Percentiles rank a stretch among this genome's conserved stretches.
Conservation (phyloP, 2,113 vertebrate species). For the Pterocles burchelli region DNA sequence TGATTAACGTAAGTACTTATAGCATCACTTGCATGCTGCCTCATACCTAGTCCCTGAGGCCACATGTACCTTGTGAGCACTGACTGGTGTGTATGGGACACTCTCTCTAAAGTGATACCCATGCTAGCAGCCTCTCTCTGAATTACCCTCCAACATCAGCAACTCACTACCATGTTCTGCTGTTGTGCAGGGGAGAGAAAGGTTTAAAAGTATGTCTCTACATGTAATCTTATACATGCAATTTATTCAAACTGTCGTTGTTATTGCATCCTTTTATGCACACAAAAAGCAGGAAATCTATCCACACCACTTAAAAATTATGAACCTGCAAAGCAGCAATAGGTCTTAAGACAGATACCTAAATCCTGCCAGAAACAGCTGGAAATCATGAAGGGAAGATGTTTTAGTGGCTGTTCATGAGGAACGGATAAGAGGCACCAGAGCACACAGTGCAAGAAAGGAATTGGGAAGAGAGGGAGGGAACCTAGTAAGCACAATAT, state of each 20-base stretch:
- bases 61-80: neutral
- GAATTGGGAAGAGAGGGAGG: neutral
- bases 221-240: neutral
- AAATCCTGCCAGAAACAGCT: neutral
- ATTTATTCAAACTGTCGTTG: neutral
- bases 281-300: neutral
- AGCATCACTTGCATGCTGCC: neutral
- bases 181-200: neutral
- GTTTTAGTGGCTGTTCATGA: neutral
- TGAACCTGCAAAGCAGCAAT: neutral
- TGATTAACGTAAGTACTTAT: neutral
- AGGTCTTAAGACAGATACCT: neutral
- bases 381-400: neutral
- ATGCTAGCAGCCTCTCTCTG: neutral
- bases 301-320: neutral
- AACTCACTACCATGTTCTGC: neutral
- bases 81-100: neutral
- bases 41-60: neutral
- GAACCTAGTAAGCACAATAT: neutral
- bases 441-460: neutral
- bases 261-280: neutral
- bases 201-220: neutral
- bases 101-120: neutral
- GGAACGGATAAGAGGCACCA: neutral
- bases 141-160: neutral